Base-by-base conservation (phyloP, 1,140 invertebrate genomes). In the Caligus rogercresseyi region DNA sequence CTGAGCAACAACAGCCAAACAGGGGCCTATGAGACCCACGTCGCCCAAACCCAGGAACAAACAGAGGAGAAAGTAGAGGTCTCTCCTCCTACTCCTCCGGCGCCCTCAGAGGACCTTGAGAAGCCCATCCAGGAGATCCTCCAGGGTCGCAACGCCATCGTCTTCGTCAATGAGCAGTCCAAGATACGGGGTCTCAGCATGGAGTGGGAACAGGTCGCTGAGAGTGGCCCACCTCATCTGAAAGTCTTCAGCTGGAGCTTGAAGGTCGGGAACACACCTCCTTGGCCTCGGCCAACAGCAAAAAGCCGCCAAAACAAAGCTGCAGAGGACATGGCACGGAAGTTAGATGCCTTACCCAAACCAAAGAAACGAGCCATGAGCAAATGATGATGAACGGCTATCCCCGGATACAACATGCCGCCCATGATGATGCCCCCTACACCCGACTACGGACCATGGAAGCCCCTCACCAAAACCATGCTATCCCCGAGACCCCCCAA, bases 221-320 rank as follows among this genome's bases (percentile, higher is more conserved):
- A 60, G 16, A 25, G n/a, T 1, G 57, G 57, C 18, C 57, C 57
- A 1, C 57, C 57, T 15, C 57, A 60, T 31, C 16, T 25, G 16
- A 60, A 60, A n/a, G 26, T 25, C 16, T 60, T 60, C 23, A 60
- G 24, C 15, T 60, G 57, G 57, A 25, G 23, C 26, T 25, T 60
- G 15, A 60, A 60, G 51, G 51, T 60, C 16, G 57, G 57, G 16
- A 26, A 60, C 24, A 57, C 25, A 24, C 16, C n/a, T 3, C 26
- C 24, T 11, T 3, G 18, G 57, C 25, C n/a, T 1, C 25, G 25
- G 4, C 7, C 31, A 43, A 11, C 31, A 11, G 57, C 57, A 11
- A 60, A 60, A 13, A 60, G 57, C 26, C 26, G 51, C 16, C 26
- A 60, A 21, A 60, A 60, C 24, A 60, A 43, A 60, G 57, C 57